Evolutionary conservation across 2,797 vertebrate species (phyloP).

Genomic region (Xerus rutilus): DNA sequence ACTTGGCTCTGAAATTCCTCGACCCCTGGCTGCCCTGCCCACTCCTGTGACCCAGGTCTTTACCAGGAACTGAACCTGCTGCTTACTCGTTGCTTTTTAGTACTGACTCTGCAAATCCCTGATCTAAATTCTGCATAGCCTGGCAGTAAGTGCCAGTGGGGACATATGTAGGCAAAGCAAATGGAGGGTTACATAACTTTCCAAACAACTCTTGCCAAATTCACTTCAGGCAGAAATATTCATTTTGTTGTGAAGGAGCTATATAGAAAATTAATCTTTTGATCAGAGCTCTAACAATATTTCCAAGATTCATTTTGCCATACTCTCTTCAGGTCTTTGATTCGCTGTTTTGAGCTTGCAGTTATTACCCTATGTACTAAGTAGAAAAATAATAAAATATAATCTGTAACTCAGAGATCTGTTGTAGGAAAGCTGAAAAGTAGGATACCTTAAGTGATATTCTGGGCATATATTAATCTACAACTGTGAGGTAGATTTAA

Average conservation of each 20-base stretch:
- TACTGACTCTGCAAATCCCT: conserved; percentile 72
- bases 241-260: not conserved
- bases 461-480: not conserved
- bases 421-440: not conserved
- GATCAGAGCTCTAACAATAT: not conserved
- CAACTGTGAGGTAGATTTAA: not conserved
- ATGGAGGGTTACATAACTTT: conserved; percentile 45
- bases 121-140: conserved; percentile 61
- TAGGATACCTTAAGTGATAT: not conserved
- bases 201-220: conserved; percentile 49
- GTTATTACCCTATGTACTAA: not conserved
- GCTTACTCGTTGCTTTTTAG: conserved; percentile 73
- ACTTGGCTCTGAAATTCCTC: conserved; percentile 60
- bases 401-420: not conserved
- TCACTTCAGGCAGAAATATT: conserved; percentile 28
- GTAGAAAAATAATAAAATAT: not conserved
- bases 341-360: not conserved
- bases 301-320: not conserved
- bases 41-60: conserved; percentile 62
- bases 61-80: conserved; percentile 71
- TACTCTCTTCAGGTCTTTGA: not conserved
- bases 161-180: conserved; percentile 68
- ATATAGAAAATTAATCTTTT: not conserved
- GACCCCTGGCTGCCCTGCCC: conserved; percentile 71
- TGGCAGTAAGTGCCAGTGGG: conserved; percentile 39